Percentiles rank a stretch among this genome's conserved stretches.
Conservation (phyloP, 2,113 vertebrate species). For the Oreochromis aureus region DNA sequence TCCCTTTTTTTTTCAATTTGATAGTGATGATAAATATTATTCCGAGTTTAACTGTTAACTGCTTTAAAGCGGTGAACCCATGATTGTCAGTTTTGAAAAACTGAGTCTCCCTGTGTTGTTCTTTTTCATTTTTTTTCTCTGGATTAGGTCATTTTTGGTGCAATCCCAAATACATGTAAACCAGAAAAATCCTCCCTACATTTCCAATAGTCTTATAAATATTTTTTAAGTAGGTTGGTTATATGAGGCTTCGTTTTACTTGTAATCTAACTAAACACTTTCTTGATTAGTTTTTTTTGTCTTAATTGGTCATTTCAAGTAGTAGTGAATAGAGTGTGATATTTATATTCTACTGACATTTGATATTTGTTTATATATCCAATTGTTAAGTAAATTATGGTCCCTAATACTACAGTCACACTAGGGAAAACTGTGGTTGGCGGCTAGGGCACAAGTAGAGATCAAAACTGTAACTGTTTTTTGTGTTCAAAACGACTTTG, state of each 20-base stretch:
- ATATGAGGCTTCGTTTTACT: neutral
- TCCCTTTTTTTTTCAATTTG: neutral
- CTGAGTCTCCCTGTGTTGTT: neutral
- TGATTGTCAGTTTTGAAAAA: neutral
- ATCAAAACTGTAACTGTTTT: fast-evolving
- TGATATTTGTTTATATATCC: neutral
- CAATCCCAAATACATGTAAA: neutral
- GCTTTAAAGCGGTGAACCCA: neutral
- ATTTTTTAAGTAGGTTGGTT: neutral
- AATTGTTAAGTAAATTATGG: neutral
- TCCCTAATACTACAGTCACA: neutral
- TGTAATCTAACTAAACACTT: neutral
- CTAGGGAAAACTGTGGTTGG: neutral
- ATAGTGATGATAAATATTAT: neutral
- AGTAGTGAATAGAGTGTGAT: neutral
- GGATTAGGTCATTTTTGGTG: neutral
- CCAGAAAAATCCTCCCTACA: neutral
- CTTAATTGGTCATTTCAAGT: neutral
- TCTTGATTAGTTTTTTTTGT: neutral
- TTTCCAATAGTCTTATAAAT: neutral
- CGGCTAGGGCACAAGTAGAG: neutral
- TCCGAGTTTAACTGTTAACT: neutral
- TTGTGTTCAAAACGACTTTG: fast-evolving
- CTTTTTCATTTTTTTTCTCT: neutral
- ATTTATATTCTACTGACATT: neutral